Percentiles rank a stretch among this genome's conserved stretches.
Conservation (phyloP, 2,888 invertebrate species). For the Sicus ferrugineus region DNA sequence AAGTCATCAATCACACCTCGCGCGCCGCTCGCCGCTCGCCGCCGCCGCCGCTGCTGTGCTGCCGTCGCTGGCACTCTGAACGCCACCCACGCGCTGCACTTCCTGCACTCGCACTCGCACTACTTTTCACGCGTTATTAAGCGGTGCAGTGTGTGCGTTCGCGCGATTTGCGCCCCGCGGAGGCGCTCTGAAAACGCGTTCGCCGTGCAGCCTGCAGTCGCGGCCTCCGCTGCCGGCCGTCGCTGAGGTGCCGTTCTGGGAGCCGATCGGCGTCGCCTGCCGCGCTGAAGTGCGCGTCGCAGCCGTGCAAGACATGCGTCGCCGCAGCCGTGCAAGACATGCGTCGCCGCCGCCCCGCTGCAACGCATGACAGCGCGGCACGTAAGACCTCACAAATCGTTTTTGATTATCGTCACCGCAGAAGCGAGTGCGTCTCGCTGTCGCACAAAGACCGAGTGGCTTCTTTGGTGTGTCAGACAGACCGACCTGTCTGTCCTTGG, state of each 20-base stretch:
- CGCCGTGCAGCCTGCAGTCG: neutral
- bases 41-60: constrained; percentile 8
- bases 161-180: neutral
- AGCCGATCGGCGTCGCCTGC: constrained; percentile 50
- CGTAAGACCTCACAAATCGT: constrained; percentile 25
- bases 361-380: constrained; percentile 11
- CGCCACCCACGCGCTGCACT: constrained; percentile 27
- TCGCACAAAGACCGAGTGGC: too few species aligned
- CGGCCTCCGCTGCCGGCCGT: neutral
- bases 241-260: constrained; percentile 21
- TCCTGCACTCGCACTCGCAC: constrained; percentile 13
- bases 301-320: too few species aligned
- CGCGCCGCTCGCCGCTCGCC: constrained; percentile 37
- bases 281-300: too few species aligned
- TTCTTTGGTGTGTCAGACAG: too few species aligned
- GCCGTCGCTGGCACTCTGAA: neutral
- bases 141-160: neutral
- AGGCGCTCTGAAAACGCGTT: neutral
- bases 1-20: constrained; percentile 59
- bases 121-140: constrained; percentile 30
- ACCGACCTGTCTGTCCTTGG: neutral
- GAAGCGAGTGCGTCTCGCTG: neutral
- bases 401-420: constrained; percentile 9
- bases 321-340: constrained; percentile 26
- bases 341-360: constrained; percentile 15